Percentiles rank a stretch among this genome's conserved stretches.
Conservation (phyloP, 2,113 vertebrate species). For the Daphoenositta chrysoptera region DNA sequence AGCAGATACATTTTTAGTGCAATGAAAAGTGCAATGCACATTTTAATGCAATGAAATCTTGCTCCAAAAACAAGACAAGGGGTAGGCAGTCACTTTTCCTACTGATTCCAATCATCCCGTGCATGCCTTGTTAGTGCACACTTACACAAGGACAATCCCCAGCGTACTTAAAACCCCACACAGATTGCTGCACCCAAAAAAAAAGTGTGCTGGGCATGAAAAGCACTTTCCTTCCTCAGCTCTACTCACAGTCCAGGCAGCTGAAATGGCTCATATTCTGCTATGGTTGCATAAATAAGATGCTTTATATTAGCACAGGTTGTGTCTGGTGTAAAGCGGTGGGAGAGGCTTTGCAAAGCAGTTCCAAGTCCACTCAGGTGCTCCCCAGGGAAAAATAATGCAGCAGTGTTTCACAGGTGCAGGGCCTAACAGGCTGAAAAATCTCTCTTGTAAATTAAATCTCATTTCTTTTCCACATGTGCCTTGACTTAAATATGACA, state of each 20-base stretch:
- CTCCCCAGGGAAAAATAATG: neutral
- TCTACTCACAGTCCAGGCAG: neutral
- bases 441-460: neutral
- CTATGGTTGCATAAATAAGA: neutral
- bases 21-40: neutral
- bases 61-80: neutral
- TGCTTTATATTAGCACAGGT: neutral
- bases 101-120: neutral
- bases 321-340: rapidly evolving
- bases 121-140: neutral
- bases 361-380: neutral
- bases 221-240: no score
- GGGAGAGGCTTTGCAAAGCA: neutral
- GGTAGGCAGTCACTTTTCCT: neutral
- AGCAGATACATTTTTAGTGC: neutral
- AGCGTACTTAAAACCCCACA: neutral
- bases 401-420: neutral
- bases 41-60: no score
- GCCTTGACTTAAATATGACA: neutral
- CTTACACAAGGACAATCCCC: neutral
- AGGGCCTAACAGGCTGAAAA: neutral
- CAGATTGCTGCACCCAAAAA: neutral
- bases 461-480: neutral
- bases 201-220: neutral
- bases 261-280: neutral